Evolutionary conservation across 2,888 invertebrate species (phyloP).

Genomic region (Nasonia oneida): DNA sequence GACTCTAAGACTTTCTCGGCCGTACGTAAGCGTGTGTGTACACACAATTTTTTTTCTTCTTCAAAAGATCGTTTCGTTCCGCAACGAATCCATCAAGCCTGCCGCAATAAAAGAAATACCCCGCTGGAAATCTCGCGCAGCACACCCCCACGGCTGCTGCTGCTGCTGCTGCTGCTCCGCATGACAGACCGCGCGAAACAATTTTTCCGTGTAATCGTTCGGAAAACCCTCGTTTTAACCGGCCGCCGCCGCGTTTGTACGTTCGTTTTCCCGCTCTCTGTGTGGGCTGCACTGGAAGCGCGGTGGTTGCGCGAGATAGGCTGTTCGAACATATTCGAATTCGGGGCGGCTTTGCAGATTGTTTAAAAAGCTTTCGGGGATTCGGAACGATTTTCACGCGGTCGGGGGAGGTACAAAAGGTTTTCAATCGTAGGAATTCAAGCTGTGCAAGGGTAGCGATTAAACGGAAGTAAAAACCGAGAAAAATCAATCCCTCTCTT

Average conservation of each 20-base stretch:
- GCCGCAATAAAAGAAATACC: constrained; percentile 42
- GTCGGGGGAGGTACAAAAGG: background rate
- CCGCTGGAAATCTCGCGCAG: constrained; percentile 36
- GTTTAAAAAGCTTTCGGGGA: constrained; percentile 17
- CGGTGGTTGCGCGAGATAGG: background rate
- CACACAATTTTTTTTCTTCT: background rate
- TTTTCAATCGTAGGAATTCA: too few species aligned
- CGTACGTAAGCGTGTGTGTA: background rate
- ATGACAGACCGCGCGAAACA: constrained; percentile 61
- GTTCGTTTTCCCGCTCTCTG: constrained; percentile 15
- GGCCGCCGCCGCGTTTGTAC: constrained; percentile 46
- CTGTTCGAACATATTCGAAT: constrained; percentile 3
- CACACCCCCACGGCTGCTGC: background rate
- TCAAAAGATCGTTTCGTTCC: background rate
- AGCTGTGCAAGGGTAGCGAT: background rate
- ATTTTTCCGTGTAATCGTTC: constrained; percentile 66
- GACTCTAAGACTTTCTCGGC: background rate
- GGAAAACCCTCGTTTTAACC: constrained; percentile 63
- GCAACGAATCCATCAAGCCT: constrained; percentile 49
- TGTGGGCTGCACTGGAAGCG: background rate
- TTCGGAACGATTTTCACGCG: constrained; percentile 42
- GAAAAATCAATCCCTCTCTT: background rate
- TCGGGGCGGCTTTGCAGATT: background rate
- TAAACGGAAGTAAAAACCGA: background rate
- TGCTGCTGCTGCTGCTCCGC: constrained; percentile 21